phyloP scores from a whole-genome alignment of 2,113 vertebrate genomes.

The Periophthalmodon schlosseri region DNA sequence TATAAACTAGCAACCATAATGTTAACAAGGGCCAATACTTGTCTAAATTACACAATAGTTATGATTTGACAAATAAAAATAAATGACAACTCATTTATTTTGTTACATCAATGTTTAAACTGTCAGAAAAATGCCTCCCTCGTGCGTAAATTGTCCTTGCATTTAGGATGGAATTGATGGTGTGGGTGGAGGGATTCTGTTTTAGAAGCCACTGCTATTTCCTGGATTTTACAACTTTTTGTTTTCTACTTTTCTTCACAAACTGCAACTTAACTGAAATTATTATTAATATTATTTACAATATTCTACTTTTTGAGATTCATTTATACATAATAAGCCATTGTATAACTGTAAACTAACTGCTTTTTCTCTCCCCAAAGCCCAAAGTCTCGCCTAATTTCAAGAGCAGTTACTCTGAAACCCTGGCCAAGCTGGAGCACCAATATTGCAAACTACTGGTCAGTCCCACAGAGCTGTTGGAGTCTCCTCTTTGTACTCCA shows the following conservation, averaged over 20 bases:
- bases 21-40: too few relatives aligned
- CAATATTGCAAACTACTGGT: slow-evolving; percentile 97
- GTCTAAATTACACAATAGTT: too few relatives aligned
- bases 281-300: neutral
- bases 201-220: too few relatives aligned
- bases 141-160: too few relatives aligned
- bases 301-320: neutral
- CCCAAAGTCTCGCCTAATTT: slow-evolving; percentile 91
- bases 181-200: too few relatives aligned
- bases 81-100: too few relatives aligned
- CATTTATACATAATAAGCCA: neutral
- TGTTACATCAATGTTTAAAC: too few relatives aligned
- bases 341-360: neutral
- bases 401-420: slow-evolving; percentile 88
- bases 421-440: slow-evolving; percentile 90
- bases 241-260: neutral
- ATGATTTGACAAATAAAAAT: too few relatives aligned
- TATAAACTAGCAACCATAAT: too few relatives aligned
- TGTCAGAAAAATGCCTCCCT: too few relatives aligned
- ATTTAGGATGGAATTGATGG: too few relatives aligned
- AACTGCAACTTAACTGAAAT: neutral
- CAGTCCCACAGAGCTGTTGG: slow-evolving; percentile 55
- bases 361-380: slow-evolving; percentile 63
- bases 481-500: slow-evolving; percentile 25
- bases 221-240: neutral